Evolutionary conservation across 35 echinoderm and acorn worm genomes (phyloP), one percentile per base, ranked within the genome.

Genomic region (Nesometra sesokonis): DNA sequence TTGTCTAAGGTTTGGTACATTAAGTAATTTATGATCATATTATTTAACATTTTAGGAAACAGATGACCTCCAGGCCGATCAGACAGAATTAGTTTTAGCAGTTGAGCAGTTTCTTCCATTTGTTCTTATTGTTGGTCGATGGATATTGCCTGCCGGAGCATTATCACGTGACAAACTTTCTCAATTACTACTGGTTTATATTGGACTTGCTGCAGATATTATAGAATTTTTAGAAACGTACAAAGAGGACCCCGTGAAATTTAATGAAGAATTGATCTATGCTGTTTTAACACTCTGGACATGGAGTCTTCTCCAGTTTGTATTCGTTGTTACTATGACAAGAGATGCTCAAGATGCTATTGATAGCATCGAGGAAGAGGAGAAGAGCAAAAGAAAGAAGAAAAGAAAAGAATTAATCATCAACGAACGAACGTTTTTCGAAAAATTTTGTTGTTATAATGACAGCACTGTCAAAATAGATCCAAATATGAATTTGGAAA

Each of bases 121-220:
- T 29, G 23, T 93, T 30, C 76, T 93, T 38, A 93, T 93, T 3
- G 5, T 93, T 29, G 92, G 92, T 23, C 38, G 92, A 0, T 93
- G 92, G 92, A 88, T 93, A 33, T 80, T 90, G 34, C 92, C 92
- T 17, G 87, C 86, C 21, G 92, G 92, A 11, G 85, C 86, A 21
- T 47, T 93, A 31, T 87, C 92, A 21, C 88, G 88, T n/a, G 92
- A 93, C 52, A 88, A 93, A 33, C 88, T 93, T 32, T 93, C 92
- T 8, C 92, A 93, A 47, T 86, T 93, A 36, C 88, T 93, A 17
- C 85, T 93, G 5, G 92, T 93, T 34, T 93, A 93, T 77, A 88
- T 93, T 0, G 92, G 92, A 32, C 90, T 93, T 76, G 92, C 92
- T 31, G 92, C 92, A 23, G 92, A 93, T 57, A 93, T 93, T 40